Conservation (phyloP, 2,797 vertebrate genomes). For the Rhinoraja longicauda region DNA sequence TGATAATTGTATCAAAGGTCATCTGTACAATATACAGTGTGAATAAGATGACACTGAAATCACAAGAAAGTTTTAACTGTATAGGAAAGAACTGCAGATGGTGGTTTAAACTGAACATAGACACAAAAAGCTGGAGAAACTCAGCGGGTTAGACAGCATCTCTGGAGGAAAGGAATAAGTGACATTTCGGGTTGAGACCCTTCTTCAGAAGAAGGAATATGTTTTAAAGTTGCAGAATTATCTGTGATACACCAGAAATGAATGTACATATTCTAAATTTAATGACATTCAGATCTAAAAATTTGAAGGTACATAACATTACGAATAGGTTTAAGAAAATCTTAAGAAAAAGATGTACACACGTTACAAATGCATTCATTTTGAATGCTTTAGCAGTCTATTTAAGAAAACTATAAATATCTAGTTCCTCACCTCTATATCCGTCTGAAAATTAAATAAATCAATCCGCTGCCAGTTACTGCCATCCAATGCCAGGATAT, state of each 20-base stretch:
- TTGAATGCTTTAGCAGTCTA: not conserved
- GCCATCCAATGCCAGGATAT: slow-evolving; percentile 87
- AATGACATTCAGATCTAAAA: not conserved
- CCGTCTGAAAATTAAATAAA: slow-evolving; percentile 93
- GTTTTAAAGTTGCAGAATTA: not conserved
- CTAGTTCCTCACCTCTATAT: slow-evolving; percentile 77
- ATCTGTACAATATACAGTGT: not conserved
- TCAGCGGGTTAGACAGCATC: no score
- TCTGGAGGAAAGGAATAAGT: no score
- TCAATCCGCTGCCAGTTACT: slow-evolving; percentile 97
- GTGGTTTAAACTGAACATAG: no score
- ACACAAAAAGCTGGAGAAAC: no score
- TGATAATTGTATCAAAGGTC: not conserved
- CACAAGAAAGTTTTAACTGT: no score
- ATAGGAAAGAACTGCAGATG: no score
- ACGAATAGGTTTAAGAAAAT: not conserved
- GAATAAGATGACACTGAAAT: not conserved
- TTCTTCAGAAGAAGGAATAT: no score
- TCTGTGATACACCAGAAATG: not conserved
- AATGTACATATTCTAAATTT: not conserved
- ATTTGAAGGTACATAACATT: not conserved
- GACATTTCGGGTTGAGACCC: no score
- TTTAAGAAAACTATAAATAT: not conserved
- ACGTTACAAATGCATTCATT: not conserved
- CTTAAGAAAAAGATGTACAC: not conserved